Evolutionary conservation across 23 tunicate species (phyloP).

Genomic region (Styela clava): DNA sequence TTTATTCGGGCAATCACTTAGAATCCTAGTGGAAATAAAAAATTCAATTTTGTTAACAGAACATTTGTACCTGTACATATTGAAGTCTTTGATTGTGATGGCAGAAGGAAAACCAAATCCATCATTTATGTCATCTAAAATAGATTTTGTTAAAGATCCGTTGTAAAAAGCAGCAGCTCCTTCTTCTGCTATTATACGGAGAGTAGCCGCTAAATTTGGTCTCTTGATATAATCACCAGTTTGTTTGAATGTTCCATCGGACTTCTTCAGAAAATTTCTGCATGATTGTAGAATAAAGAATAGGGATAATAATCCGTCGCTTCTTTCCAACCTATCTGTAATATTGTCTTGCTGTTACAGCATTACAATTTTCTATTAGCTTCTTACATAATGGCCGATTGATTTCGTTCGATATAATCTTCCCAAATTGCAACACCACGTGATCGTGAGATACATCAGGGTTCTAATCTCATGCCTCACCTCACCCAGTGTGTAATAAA

Average conservation of each 20-base stretch:
- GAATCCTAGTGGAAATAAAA: no score
- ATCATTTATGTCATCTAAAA: slow-evolving; percentile 62
- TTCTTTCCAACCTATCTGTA: no score
- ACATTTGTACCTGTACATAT: slow-evolving; percentile 49
- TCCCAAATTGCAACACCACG: no score
- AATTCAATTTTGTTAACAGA: no score
- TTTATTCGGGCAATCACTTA: no score
- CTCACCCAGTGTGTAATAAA: no score
- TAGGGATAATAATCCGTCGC: slow-evolving; percentile 42
- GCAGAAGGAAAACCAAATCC: slow-evolving; percentile 40
- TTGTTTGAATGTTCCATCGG: slow-evolving; percentile 74
- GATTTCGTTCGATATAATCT: no score
- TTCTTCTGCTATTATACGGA: slow-evolving; percentile 60
- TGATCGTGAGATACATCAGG: no score
- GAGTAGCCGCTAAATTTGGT: slow-evolving; percentile 65
- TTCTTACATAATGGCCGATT: no score
- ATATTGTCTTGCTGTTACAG: no score
- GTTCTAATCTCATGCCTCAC: no score
- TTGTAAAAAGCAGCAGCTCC: slow-evolving; percentile 62
- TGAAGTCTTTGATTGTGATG: slow-evolving; percentile 55
- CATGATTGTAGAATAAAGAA: background rate
- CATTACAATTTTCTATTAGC: no score
- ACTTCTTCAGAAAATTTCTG: slow-evolving; percentile 61
- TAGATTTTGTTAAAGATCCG: slow-evolving; percentile 60
- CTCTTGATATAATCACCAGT: slow-evolving; percentile 65